These are phyloP conservation scores for Philereme transversata DNA, from an alignment of 2,888 invertebrate genomes.

Conservation along the genomic window DNA sequence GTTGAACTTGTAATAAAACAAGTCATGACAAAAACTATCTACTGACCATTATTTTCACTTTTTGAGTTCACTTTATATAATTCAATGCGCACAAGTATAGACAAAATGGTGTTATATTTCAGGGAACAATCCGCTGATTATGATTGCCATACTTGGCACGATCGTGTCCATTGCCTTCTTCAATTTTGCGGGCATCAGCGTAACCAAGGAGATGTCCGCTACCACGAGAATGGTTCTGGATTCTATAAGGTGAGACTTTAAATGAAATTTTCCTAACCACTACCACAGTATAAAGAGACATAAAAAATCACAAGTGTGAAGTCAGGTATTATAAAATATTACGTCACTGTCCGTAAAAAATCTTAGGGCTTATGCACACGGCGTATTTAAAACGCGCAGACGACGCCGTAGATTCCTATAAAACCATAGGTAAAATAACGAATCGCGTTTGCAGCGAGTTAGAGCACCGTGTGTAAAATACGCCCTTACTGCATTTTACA, in stretches of 20 bases:
- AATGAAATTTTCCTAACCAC: no score
- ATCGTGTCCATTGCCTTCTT: slow-evolving; percentile 95
- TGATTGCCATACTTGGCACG: slow-evolving; percentile 85
- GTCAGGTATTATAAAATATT: no score
- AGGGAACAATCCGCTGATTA: slow-evolving; percentile 69
- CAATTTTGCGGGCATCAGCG: slow-evolving; percentile 95
- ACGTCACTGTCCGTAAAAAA: no score
- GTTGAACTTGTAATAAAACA: slow-evolving; percentile 23
- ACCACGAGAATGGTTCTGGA: slow-evolving; percentile 96
- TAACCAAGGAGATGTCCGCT: slow-evolving; percentile 96
- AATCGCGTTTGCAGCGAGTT: no score
- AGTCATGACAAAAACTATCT: slow-evolving; percentile 17
- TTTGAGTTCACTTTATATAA: background rate
- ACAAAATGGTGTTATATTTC: slow-evolving; percentile 33
- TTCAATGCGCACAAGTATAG: background rate
- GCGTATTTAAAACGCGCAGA: no score
- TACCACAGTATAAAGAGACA: no score
- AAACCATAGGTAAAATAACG: no score
- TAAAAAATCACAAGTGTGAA: background rate
- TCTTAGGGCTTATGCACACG: no score
- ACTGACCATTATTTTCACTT: slow-evolving; percentile 11
- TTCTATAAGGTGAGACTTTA: slow-evolving; percentile 82
- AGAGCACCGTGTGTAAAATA: no score
- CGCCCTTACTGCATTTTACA: no score
- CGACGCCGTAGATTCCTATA: no score